phyloP scores from a whole-genome alignment of 2,113 vertebrate species.

The Chloebia gouldiae region DNA sequence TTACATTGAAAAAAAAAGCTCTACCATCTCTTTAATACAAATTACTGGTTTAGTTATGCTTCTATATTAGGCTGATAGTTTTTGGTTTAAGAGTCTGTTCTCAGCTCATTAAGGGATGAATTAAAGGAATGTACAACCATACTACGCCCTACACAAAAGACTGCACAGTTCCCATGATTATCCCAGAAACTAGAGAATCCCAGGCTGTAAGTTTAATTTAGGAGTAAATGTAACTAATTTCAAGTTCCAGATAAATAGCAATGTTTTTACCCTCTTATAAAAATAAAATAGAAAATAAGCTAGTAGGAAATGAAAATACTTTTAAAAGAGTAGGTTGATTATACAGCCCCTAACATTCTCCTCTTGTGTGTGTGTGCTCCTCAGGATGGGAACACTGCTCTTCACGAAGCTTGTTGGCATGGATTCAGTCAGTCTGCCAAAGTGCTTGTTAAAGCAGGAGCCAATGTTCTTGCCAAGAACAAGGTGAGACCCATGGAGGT shows the following conservation, averaged over 20 bases:
- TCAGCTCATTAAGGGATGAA: not conserved
- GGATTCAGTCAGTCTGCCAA: constrained; percentile 95
- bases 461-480: constrained; percentile 92
- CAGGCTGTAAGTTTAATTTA: not conserved
- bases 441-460: constrained; percentile 93
- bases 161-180: not conserved
- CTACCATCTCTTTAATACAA: not conserved
- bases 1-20: not conserved
- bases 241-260: not conserved
- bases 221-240: not conserved
- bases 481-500: constrained; percentile 81
- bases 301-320: not conserved
- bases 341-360: not conserved
- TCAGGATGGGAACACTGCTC: constrained; percentile 92
- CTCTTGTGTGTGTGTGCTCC: not conserved
- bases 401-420: constrained; percentile 95
- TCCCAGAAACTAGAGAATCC: not conserved
- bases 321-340: not conserved
- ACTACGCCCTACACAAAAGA: fast-evolving
- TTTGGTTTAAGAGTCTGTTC: not conserved
- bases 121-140: not conserved
- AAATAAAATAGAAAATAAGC: not conserved
- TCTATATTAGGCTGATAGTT: not conserved
- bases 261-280: not conserved
- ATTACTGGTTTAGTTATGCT: not conserved